phyloP scores from a whole-genome alignment of 2,797 vertebrate genomes.

The Diplodus puntazzo region DNA sequence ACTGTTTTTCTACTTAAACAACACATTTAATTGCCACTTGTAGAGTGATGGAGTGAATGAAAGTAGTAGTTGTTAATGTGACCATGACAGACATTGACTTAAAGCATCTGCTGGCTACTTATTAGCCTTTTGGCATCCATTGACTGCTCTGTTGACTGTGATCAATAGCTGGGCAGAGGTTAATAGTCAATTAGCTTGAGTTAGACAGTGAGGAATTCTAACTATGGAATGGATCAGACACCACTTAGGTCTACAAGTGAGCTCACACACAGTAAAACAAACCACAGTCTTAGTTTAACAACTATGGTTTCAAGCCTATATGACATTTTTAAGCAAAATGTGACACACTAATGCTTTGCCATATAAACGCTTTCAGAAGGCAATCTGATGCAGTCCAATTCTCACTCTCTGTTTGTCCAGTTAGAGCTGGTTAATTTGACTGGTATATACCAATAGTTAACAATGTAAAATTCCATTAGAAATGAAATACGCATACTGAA shows the following conservation, averaged over 20 bases:
- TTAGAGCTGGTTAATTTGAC: background rate
- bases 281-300: background rate
- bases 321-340: background rate
- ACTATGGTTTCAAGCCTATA: background rate
- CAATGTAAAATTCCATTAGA: background rate
- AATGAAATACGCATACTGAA: background rate
- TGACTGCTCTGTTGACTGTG: conserved; percentile 23
- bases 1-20: background rate
- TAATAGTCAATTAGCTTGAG: conserved; percentile 62
- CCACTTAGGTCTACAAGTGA: conserved; percentile 9
- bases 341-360: too few relatives aligned
- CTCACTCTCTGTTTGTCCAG: too few relatives aligned
- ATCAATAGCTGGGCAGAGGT: conserved; percentile 52
- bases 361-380: background rate
- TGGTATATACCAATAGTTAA: too few relatives aligned
- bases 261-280: conserved; percentile 7
- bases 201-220: conserved; percentile 35
- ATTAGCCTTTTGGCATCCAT: conserved; percentile 25
- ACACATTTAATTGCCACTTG: background rate
- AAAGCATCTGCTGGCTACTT: conserved; percentile 18
- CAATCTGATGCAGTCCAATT: background rate
- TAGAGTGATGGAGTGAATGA: background rate
- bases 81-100: background rate
- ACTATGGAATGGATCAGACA: conserved; percentile 17
- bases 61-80: conserved; percentile 20